A percentile compares a stretch with the other conserved stretches of the same genome.
These are phyloP conservation scores for Cyprinodon brontotheroides DNA, from an alignment of 2,113 vertebrate genomes.

Conservation along the genomic window DNA sequence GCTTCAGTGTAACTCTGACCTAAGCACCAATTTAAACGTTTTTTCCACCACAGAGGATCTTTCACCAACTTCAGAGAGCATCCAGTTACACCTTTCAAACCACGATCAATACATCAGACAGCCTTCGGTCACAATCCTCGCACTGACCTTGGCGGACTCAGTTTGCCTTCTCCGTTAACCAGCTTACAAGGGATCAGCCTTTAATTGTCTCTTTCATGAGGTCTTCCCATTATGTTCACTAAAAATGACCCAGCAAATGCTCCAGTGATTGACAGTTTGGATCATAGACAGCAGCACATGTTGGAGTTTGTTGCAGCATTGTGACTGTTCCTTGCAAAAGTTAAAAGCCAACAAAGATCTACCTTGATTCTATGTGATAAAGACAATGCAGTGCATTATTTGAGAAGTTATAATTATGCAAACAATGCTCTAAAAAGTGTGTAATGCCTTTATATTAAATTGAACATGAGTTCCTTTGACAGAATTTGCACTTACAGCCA, in stretches of 20 bases:
- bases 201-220: constrained; percentile 19
- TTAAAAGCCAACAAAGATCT: too few species aligned
- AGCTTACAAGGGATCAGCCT: constrained; percentile 47
- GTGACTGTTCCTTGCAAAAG: not conserved
- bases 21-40: constrained; percentile 12
- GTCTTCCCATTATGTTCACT: constrained; percentile 10
- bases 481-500: too few species aligned
- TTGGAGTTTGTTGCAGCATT: not conserved
- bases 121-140: constrained; percentile 24
- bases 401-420: too few species aligned
- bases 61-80: constrained; percentile 23
- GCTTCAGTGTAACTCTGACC: not conserved
- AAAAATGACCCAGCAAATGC: constrained; percentile 5
- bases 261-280: not conserved
- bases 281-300: not conserved
- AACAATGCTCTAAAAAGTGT: too few species aligned
- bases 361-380: too few species aligned
- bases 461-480: too few species aligned
- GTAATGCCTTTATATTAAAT: too few species aligned
- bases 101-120: constrained; percentile 52
- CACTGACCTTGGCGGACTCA: constrained; percentile 53
- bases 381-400: too few species aligned
- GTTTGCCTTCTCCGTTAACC: constrained; percentile 36
- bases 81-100: constrained; percentile 50
- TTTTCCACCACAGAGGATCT: not conserved